Conservation (phyloP, 2,888 invertebrate genomes). For the Agriopis aurantiaria region DNA sequence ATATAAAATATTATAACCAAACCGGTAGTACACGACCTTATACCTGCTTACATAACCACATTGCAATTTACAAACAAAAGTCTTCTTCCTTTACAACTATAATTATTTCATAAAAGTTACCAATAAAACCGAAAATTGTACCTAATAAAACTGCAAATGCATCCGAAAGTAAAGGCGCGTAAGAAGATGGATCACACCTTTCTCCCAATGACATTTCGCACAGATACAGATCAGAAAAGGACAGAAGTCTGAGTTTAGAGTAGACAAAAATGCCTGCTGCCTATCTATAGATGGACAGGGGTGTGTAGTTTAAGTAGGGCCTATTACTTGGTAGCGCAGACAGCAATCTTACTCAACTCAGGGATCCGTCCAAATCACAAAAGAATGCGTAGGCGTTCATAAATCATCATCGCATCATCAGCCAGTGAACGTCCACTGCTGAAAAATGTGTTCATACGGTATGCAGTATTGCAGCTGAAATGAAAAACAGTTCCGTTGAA, state of each 20-base stretch:
- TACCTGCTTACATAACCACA: slow-evolving; percentile 4
- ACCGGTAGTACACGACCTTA: not conserved
- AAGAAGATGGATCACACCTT: slow-evolving; percentile 30
- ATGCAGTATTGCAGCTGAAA: too few relatives aligned
- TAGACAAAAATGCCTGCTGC: not conserved
- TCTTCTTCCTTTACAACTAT: slow-evolving; percentile 13
- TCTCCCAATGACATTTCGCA: slow-evolving; percentile 33
- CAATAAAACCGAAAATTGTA: slow-evolving; percentile 27
- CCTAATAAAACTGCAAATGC: slow-evolving; percentile 33
- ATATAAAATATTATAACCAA: too few relatives aligned
- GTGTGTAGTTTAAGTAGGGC: too few relatives aligned
- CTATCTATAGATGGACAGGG: not conserved
- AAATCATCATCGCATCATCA: too few relatives aligned
- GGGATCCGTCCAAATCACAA: too few relatives aligned
- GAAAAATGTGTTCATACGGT: too few relatives aligned
- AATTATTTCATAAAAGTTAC: slow-evolving; percentile 30
- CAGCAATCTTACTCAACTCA: too few relatives aligned
- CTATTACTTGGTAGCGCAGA: too few relatives aligned
- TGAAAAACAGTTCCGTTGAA: too few relatives aligned
- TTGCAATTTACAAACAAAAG: not conserved
- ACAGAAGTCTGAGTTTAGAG: not conserved
- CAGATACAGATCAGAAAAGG: slow-evolving; percentile 24
- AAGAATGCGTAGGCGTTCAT: too few relatives aligned
- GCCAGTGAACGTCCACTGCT: too few relatives aligned
- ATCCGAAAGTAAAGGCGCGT: slow-evolving; percentile 29